Percentiles rank a stretch among this genome's conserved stretches.
Evolutionary conservation across 1,140 invertebrate species (phyloP).

Genomic region (Radopholus similis): DNA sequence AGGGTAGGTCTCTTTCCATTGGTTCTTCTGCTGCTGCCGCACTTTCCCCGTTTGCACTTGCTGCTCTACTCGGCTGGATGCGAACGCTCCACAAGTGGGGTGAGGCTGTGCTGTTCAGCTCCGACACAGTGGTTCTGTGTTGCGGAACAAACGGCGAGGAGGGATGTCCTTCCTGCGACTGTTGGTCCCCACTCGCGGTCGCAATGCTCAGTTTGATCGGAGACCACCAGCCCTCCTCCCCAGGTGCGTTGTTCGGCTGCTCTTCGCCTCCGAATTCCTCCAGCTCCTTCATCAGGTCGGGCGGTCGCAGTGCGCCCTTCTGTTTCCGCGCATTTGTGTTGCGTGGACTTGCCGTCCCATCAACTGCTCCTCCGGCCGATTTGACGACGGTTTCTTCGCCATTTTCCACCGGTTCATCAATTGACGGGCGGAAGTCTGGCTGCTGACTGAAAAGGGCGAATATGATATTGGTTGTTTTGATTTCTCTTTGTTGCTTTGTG

Average conservation of each 20-base stretch:
- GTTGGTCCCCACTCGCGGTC: background rate
- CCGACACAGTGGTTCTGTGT: background rate
- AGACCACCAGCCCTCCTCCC: too few relatives aligned
- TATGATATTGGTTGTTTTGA: too few relatives aligned
- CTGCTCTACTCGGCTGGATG: too few relatives aligned
- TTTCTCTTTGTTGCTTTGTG: too few relatives aligned
- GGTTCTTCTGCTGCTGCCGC: background rate
- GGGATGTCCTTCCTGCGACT: background rate
- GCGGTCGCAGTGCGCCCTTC: background rate
- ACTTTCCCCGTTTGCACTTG: constrained; percentile 9
- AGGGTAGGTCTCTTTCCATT: background rate
- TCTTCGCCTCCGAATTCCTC: constrained; percentile 3
- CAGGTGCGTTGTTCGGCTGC: background rate
- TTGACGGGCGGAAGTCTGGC: background rate
- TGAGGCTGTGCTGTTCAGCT: too few relatives aligned
- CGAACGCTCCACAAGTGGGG: too few relatives aligned
- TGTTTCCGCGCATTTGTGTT: background rate
- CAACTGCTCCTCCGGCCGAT: background rate
- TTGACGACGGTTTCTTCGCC: constrained; percentile 1
- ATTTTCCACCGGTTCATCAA: constrained; percentile 5
- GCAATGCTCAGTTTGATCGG: too few relatives aligned
- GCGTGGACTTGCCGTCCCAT: too few relatives aligned
- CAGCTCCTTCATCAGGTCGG: constrained; percentile 1
- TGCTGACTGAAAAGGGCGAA: background rate
- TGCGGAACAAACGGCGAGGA: background rate